Conservation (phyloP, 2,888 invertebrate species). For the Ophion ventricosus region DNA sequence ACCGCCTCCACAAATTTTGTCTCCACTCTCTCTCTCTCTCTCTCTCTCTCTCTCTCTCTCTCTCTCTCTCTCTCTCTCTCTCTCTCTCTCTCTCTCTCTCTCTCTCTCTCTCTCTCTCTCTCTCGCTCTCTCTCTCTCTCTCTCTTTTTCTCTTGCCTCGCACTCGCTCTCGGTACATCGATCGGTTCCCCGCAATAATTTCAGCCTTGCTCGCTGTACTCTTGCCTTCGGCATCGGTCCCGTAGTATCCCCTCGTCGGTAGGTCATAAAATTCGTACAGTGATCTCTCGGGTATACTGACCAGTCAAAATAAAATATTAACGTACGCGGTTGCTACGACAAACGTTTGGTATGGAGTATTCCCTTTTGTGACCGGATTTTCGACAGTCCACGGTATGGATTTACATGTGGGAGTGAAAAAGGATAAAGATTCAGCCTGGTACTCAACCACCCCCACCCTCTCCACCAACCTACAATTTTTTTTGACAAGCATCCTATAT, state of each 20-base stretch:
- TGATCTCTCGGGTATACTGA: slow-evolving; percentile 62
- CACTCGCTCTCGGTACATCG: background rate
- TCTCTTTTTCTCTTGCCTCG: background rate
- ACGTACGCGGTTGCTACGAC: slow-evolving; percentile 52
- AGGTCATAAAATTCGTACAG: slow-evolving; percentile 73
- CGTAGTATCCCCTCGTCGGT: slow-evolving; percentile 55
- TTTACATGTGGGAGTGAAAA: background rate
- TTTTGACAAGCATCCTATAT: too few species aligned
- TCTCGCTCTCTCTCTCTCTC: slow-evolving; percentile 9
- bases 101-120: slow-evolving; percentile 5
- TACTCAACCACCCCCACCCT: too few species aligned
- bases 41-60: slow-evolving; percentile 12
- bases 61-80: background rate
- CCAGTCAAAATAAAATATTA: slow-evolving; percentile 66
- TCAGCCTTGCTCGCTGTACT: slow-evolving; percentile 13
- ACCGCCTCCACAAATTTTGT: slow-evolving; percentile 60
- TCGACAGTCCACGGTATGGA: slow-evolving; percentile 10
- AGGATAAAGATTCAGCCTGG: background rate
- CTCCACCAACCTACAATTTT: too few species aligned
- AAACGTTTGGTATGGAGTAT: slow-evolving; percentile 56
- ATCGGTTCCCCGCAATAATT: slow-evolving; percentile 31
- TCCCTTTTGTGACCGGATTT: slow-evolving; percentile 43
- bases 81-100: slow-evolving; percentile 10
- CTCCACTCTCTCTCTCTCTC: slow-evolving; percentile 12
- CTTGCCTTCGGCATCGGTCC: slow-evolving; percentile 26